Percentiles rank a stretch among this genome's conserved stretches.
Conservation (phyloP, 1,140 invertebrate genomes). For the Subanguina moxae region DNA sequence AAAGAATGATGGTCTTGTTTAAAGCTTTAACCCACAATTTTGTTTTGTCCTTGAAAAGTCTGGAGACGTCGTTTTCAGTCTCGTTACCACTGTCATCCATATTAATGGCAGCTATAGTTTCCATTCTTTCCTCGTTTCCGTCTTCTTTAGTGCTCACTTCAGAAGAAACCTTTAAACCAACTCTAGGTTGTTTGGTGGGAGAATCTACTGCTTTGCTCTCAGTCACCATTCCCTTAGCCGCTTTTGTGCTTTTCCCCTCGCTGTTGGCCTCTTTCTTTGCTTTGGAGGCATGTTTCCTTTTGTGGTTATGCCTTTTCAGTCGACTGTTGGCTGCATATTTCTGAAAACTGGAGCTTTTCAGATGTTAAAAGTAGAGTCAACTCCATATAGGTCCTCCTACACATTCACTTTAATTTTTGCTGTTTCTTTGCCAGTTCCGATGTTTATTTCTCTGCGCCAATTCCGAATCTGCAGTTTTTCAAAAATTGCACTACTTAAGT, state of each 20-base stretch:
- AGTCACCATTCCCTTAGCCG: not conserved
- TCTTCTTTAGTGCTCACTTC: not conserved
- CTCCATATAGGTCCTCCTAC: too few relatives aligned
- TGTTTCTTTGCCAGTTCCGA: too few relatives aligned
- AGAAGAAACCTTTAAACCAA: constrained; percentile 7
- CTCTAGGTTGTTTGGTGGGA: too few relatives aligned
- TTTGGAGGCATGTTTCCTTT: constrained; percentile 8
- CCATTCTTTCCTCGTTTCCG: not conserved
- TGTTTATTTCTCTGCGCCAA: too few relatives aligned
- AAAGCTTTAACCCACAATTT: not conserved
- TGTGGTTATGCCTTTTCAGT: constrained; percentile 25
- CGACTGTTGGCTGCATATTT: constrained; percentile 27
- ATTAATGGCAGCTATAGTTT: not conserved
- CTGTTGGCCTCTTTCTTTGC: constrained; percentile 2
- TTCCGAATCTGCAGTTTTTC: too few relatives aligned
- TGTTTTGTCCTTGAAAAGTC: constrained; percentile 10
- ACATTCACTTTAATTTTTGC: too few relatives aligned
- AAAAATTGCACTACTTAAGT: too few relatives aligned
- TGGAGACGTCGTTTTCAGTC: constrained; percentile 8
- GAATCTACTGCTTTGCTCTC: not conserved
- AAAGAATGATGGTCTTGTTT: too few relatives aligned
- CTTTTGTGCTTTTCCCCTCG: not conserved
- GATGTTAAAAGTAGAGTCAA: too few relatives aligned
- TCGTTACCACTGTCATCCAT: constrained; percentile 22
- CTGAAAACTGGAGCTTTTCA: constrained; percentile 1